Base-by-base conservation (phyloP, 2,888 invertebrate species). In the Morpho helenor region DNA sequence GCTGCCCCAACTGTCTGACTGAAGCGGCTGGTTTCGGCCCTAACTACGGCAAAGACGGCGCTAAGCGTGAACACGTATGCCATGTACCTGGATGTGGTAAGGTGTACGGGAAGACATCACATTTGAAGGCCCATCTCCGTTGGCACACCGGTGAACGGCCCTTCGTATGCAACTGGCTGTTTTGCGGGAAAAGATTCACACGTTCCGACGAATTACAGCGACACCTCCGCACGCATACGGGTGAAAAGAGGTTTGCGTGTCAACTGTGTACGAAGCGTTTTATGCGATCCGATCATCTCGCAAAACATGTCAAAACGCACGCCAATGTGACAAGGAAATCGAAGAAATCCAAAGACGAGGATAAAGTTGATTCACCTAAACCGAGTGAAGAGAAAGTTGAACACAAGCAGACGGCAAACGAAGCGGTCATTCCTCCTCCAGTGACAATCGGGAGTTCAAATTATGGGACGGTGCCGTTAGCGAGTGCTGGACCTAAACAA, bases 81-180 rank as follows among this genome's bases (percentile, higher is more conserved):
- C 96, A 97, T 80, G 94, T 96, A 45, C 95, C 96, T 1, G 97
- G 96, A 48, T 98, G 98, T 77, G 94, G 93, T 60, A 95, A 96
- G 73, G 94, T 97, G 10, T 99, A 98, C 82, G 97, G 96, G 9
- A 98, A 98, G 83, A 97, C 98, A 0, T 98, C 98, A 0, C 98
- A 99, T 77, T 83, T 99, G 62, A 97, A 97, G 83, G 97, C 97
- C 0, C 97, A 97, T 79, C 91, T 97, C 3, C 92, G 98, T 52
- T 97, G 97, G 97, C 98, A 98, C 76, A 96, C 96, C 0, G 97
- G 97, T 0, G 98, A 98, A 76, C 91, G 97, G 7, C 98, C 98
- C 0, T 98, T 97, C 76, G 93, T 95, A 1, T 98, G 98, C 84
- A 94, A 94, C 76, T 97, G 96, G 96, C 77, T 96, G 56, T 96